phyloP scores from a whole-genome alignment of 2,888 invertebrate species.

The Pheosia gnoma region DNA sequence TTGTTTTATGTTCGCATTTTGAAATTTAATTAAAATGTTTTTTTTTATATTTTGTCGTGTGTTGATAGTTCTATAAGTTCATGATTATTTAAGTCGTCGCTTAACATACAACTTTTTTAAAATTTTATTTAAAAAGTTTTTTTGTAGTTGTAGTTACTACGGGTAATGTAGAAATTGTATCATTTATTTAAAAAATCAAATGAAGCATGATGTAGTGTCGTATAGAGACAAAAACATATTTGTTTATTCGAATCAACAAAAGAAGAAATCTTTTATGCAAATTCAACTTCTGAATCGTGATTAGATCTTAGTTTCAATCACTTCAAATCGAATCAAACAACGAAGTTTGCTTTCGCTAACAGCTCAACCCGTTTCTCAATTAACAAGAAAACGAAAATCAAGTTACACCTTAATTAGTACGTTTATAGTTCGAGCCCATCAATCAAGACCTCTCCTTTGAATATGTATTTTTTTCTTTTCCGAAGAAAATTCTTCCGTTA shows the following conservation, averaged over 20 bases:
- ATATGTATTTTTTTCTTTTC: conserved; percentile 18
- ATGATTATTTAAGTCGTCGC: too few species aligned
- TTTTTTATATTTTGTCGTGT: neutral
- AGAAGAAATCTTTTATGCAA: neutral
- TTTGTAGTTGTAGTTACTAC: too few species aligned
- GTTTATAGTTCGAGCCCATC: conserved; percentile 17
- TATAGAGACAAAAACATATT: neutral
- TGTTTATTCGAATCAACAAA: neutral
- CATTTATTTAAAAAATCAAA: neutral
- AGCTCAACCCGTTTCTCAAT: conserved; percentile 5
- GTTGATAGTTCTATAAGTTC: too few species aligned
- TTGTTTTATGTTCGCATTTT: conserved; percentile 38
- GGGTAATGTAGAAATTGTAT: neutral
- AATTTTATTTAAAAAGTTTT: too few species aligned
- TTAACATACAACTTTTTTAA: too few species aligned
- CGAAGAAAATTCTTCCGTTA: conserved; percentile 39
- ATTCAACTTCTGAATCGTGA: neutral
- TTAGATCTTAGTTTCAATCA: neutral
- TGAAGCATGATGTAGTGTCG: neutral
- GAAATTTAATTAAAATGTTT: neutral
- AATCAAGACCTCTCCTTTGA: conserved; percentile 29
- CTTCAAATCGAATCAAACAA: neutral
- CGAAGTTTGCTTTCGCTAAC: neutral
- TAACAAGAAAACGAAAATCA: conserved; percentile 25
- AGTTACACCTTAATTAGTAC: conserved; percentile 30